Conservation (phyloP, 2,888 invertebrate species). For the Nysson spinosus region DNA sequence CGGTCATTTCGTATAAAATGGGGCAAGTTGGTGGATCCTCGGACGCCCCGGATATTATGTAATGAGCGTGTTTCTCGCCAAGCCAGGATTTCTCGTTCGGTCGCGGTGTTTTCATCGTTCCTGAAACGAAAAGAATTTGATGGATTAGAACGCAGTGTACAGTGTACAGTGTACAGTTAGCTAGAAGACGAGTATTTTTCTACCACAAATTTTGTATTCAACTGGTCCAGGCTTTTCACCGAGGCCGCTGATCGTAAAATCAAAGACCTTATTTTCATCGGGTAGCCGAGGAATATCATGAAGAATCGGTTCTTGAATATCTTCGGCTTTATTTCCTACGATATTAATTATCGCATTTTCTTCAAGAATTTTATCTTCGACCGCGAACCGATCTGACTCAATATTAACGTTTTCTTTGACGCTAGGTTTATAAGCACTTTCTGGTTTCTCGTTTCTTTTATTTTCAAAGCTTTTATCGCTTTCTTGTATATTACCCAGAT, state of each 20-base stretch:
- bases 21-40: constrained; percentile 51
- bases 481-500: constrained; percentile 13
- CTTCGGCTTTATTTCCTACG: too few species aligned
- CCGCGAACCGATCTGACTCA: too few species aligned
- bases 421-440: not conserved
- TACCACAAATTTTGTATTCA: constrained; percentile 51
- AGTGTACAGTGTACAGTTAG: not conserved
- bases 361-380: not conserved
- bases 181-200: not conserved
- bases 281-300: constrained; percentile 17
- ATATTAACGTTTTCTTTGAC: too few species aligned
- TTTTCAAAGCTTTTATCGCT: not conserved
- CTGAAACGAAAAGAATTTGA: constrained; percentile 17
- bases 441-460: not conserved
- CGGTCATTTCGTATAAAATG: constrained; percentile 59
- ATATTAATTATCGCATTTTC: not conserved
- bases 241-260: constrained; percentile 39
- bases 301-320: not conserved
- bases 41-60: constrained; percentile 55
- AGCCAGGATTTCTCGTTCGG: constrained; percentile 49
- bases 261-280: constrained; percentile 35
- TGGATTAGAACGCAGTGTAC: not conserved
- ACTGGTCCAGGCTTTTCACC: constrained; percentile 29
- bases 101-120: constrained; percentile 36
- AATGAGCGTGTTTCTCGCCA: constrained; percentile 55